phyloP scores from a whole-genome alignment of 2,797 vertebrate species.

The Siniperca obscura region DNA sequence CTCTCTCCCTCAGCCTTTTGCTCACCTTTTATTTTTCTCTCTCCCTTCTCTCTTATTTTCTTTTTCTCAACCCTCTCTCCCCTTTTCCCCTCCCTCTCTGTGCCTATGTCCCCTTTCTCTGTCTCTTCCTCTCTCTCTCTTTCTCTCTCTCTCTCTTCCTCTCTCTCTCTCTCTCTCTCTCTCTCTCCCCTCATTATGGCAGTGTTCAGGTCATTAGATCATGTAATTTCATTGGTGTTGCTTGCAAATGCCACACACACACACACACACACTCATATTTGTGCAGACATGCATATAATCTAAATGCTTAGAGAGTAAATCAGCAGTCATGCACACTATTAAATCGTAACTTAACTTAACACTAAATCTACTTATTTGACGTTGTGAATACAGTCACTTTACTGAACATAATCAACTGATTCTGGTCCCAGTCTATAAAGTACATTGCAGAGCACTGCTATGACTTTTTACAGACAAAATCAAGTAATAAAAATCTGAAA shows the following conservation, averaged over 20 bases:
- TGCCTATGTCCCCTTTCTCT: no score
- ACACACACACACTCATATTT: neutral
- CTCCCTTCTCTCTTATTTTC: neutral
- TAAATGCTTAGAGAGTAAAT: slow-evolving; percentile 5
- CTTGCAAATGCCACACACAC: neutral
- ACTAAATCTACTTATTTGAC: neutral
- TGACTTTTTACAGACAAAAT: neutral
- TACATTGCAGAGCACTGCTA: neutral
- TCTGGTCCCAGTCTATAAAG: neutral
- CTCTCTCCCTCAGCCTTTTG: neutral
- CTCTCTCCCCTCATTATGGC: slow-evolving; percentile 1
- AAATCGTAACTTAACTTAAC: neutral
- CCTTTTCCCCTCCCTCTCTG: neutral
- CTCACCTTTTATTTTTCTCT: neutral
- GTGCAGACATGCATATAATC: slow-evolving; percentile 2
- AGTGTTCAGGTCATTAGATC: slow-evolving; percentile 39
- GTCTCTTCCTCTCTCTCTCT: no score
- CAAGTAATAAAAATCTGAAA: neutral
- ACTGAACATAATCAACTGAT: neutral
- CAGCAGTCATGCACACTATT: neutral
- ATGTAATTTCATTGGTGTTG: slow-evolving; percentile 36
- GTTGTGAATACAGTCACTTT: neutral
- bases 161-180: neutral
- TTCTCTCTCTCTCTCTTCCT: no score
- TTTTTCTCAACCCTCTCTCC: neutral